Evolutionary conservation across 2,797 vertebrate species (phyloP).

Genomic region (Heterohyrax brucei): DNA sequence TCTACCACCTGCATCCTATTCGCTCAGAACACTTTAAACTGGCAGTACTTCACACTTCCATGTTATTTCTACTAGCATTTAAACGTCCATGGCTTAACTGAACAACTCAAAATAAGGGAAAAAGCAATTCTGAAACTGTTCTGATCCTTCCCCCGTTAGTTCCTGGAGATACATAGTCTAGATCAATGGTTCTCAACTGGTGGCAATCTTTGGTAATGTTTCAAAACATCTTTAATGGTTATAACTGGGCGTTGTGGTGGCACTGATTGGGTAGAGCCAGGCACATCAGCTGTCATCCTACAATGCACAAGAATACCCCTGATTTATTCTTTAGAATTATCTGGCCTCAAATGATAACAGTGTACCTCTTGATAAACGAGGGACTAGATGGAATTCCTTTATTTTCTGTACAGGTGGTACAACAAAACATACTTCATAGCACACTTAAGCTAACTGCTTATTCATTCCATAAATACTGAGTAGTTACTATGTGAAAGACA

Average conservation of each 20-base stretch:
- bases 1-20: neutral
- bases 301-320: neutral
- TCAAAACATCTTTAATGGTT: slow-evolving; percentile 31
- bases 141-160: neutral
- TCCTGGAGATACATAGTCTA: neutral
- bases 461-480: slow-evolving; percentile 42
- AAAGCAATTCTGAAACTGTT: slow-evolving; percentile 24
- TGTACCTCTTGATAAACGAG: slow-evolving; percentile 44
- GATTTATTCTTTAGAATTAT: no score
- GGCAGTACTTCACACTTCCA: neutral
- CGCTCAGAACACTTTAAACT: neutral
- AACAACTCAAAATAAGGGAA: slow-evolving; percentile 13
- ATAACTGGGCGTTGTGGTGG: neutral
- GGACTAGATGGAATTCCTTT: neutral
- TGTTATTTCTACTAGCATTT: slow-evolving; percentile 15
- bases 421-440: slow-evolving; percentile 10
- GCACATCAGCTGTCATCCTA: neutral
- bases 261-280: neutral
- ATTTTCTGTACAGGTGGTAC: neutral
- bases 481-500: neutral
- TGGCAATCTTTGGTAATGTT: neutral
- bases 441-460: slow-evolving; percentile 59
- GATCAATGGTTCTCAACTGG: slow-evolving; percentile 19
- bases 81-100: neutral
- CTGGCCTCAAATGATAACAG: neutral